phyloP scores from a whole-genome alignment of 2,797 vertebrate species.

The Pristis pectinata region DNA sequence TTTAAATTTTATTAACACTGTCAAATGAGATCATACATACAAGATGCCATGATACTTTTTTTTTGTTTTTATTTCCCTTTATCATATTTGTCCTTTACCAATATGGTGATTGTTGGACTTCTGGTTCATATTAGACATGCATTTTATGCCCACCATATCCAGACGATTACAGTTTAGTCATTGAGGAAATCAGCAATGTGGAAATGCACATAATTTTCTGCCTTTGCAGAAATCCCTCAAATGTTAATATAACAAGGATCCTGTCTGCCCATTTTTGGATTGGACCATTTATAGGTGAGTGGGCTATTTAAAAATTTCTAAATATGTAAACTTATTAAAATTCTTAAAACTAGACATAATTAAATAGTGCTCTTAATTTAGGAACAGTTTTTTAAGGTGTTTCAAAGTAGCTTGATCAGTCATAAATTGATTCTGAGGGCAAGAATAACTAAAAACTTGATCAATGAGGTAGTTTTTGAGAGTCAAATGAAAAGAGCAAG shows the following conservation, averaged over 20 bases:
- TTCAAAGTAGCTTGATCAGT: background rate
- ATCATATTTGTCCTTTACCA: background rate
- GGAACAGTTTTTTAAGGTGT: background rate
- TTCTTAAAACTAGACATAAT: background rate
- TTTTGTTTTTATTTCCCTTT: no score
- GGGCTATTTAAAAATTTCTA: background rate
- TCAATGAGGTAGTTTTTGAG: background rate
- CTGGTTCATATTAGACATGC: background rate
- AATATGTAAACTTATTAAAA: background rate
- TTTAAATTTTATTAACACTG: no score
- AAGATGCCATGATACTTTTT: background rate
- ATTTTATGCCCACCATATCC: background rate
- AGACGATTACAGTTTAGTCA: background rate
- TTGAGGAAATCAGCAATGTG: background rate
- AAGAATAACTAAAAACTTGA: background rate
- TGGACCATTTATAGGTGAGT: background rate
- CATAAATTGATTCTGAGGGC: background rate
- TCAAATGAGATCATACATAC: background rate
- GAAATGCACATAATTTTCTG: background rate
- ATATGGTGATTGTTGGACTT: background rate
- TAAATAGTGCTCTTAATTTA: background rate
- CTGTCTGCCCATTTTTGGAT: background rate
- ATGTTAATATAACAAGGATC: background rate
- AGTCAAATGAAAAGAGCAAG: background rate
- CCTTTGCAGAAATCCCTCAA: background rate